Evolutionary conservation across 2,113 vertebrate species (phyloP), one percentile per base, ranked within the genome.

Genomic region (Cairina moschata): DNA sequence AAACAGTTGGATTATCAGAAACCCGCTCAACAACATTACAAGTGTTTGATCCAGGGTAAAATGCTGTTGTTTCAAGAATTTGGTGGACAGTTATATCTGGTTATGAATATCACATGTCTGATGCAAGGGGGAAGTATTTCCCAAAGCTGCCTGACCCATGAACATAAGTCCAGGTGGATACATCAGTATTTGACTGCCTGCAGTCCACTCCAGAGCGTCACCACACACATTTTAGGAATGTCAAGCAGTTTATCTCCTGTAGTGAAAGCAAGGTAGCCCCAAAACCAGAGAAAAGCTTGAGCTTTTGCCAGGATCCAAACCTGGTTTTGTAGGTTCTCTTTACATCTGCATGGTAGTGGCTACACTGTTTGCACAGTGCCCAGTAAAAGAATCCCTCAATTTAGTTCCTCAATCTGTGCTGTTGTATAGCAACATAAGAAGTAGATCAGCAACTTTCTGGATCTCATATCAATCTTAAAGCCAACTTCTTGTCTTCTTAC

Each of bases 271-370:
- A 4, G 21, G 34, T 58, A 69, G 40, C 67, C 32, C 7, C 36
- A 54, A 79, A 91, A 58, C 28, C 14, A 15, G 62, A 25, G 17
- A 46, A 63, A 32, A 74, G 8, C 32, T 25, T 17, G 36, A 83
- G 42, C 28, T 83, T 68, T 40, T n/a, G 16, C 32, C 0, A 1
- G 26, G 17, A 36, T 34, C 40, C 20, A 31, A 10, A 28, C 0
- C 0, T 34, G 14, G 14, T 6, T 63, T 42, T 62, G 31, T 22
- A 63, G 66, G 18, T 31, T 46, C 48, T 54, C 60, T 48, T 83
- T 44, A 31, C 0, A 0, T 44, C 55, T 34, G 20, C 0, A 2
- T 31, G 28, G 28, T 31, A 68, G n/a, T 17, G 17, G 54, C 38
- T 78, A 26, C 1, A 0, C 31, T 63, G 62, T 14, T 40, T 14